Conservation (phyloP, 2,113 vertebrate genomes). For the Microtus ochrogaster region DNA sequence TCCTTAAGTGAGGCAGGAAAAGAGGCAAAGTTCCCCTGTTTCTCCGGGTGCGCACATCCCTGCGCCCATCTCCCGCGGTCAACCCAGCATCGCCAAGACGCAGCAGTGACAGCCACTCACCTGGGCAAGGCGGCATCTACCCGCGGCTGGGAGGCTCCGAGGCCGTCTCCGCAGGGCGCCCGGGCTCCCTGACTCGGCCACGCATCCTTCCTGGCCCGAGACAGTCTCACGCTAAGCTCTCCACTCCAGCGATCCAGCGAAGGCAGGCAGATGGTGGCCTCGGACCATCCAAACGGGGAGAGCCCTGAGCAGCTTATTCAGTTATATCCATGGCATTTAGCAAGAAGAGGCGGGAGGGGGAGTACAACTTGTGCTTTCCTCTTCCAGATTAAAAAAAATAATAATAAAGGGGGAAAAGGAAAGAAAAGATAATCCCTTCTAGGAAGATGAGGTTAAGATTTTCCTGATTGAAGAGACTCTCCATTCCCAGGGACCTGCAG, state of each 20-base stretch:
- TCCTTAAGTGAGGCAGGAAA: slow-evolving; percentile 51
- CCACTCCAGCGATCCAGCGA: slow-evolving; percentile 64
- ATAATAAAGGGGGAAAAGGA: neutral
- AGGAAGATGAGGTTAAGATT: slow-evolving; percentile 80
- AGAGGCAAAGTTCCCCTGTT: slow-evolving; percentile 72
- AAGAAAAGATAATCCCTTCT: slow-evolving; percentile 53
- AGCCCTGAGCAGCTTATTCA: slow-evolving; percentile 85
- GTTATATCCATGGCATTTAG: slow-evolving; percentile 86
- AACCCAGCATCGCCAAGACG: neutral
- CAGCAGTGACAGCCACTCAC: slow-evolving; percentile 80
- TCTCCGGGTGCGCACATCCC: slow-evolving; percentile 26
- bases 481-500: slow-evolving; percentile 76
- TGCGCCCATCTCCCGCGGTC: neutral
- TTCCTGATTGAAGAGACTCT: slow-evolving; percentile 74
- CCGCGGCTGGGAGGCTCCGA: slow-evolving; percentile 78
- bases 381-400: slow-evolving; percentile 64
- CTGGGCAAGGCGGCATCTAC: slow-evolving; percentile 88
- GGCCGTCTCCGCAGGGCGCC: slow-evolving; percentile 80
- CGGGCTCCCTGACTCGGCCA: slow-evolving; percentile 80
- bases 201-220: slow-evolving; percentile 83
- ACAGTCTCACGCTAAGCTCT: slow-evolving; percentile 78
- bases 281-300: slow-evolving; percentile 78
- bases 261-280: slow-evolving; percentile 83
- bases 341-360: neutral
- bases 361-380: slow-evolving; percentile 82